phyloP scores from a whole-genome alignment of 2,888 invertebrate species.

The Himalopsyche japonica region DNA sequence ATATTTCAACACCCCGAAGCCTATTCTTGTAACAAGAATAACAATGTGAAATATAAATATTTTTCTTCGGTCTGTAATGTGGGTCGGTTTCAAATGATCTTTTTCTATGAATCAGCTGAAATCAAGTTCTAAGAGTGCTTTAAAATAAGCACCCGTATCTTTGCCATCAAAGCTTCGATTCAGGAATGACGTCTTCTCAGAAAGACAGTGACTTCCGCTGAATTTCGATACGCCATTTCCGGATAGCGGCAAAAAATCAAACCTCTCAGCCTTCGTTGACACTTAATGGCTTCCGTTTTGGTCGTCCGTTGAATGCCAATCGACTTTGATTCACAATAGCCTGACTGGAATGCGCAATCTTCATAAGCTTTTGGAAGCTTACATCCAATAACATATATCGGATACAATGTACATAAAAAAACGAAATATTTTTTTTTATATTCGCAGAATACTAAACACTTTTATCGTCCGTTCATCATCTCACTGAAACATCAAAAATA shows the following conservation, averaged over 20 bases:
- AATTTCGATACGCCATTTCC: not conserved
- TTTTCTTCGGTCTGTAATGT: too few relatives aligned
- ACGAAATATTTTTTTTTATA: too few relatives aligned
- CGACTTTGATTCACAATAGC: not conserved
- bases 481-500: too few relatives aligned
- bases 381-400: too few relatives aligned
- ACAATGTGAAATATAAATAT: too few relatives aligned
- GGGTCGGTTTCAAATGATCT: not conserved
- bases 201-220: not conserved
- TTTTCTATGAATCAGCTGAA: not conserved
- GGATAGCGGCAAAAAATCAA: not conserved
- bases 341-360: not conserved
- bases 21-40: too few relatives aligned
- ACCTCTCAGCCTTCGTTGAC: not conserved
- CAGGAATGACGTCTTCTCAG: not conserved
- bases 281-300: not conserved
- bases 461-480: too few relatives aligned
- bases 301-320: not conserved
- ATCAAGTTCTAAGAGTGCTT: not conserved
- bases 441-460: too few relatives aligned
- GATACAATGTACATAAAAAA: too few relatives aligned
- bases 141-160: not conserved
- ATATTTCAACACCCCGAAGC: too few relatives aligned
- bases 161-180: not conserved
- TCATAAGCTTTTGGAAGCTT: not conserved